phyloP scores from a whole-genome alignment of 2,797 vertebrate genomes.

The Cryptoprocta ferox region DNA sequence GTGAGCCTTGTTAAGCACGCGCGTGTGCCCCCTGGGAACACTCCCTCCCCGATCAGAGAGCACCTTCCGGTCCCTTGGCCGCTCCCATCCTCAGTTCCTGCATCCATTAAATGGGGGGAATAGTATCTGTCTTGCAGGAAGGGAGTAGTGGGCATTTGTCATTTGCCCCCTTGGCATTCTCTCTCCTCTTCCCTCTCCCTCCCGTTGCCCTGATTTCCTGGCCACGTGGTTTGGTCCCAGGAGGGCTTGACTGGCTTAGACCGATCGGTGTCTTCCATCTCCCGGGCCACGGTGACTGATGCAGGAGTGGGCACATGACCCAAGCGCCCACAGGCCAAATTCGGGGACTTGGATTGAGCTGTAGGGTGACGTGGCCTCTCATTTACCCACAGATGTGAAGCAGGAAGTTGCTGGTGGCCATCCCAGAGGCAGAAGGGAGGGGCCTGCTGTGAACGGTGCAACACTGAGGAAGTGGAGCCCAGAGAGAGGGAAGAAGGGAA shows the following conservation, averaged over 20 bases:
- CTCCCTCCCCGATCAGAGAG: not conserved
- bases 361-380: no score
- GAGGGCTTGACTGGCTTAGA: not conserved
- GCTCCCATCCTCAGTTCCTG: not conserved
- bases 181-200: not conserved
- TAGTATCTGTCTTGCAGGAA: not conserved
- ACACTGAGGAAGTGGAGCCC: fast-evolving
- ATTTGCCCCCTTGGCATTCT: not conserved
- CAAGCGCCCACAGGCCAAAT: not conserved
- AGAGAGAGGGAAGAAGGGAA: not conserved
- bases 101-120: not conserved
- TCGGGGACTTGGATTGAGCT: not conserved
- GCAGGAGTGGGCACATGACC: not conserved
- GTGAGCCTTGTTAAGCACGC: fast-evolving
- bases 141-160: not conserved
- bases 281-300: not conserved
- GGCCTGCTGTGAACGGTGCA: not conserved
- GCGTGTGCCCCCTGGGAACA: not conserved
- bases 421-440: not conserved
- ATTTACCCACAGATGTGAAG: not conserved
- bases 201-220: not conserved
- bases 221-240: not conserved
- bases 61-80: fast-evolving
- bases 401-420: not conserved
- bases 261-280: not conserved